phyloP scores from a whole-genome alignment of 2,888 invertebrate species.

The Ommatoiulus sabulosus region DNA sequence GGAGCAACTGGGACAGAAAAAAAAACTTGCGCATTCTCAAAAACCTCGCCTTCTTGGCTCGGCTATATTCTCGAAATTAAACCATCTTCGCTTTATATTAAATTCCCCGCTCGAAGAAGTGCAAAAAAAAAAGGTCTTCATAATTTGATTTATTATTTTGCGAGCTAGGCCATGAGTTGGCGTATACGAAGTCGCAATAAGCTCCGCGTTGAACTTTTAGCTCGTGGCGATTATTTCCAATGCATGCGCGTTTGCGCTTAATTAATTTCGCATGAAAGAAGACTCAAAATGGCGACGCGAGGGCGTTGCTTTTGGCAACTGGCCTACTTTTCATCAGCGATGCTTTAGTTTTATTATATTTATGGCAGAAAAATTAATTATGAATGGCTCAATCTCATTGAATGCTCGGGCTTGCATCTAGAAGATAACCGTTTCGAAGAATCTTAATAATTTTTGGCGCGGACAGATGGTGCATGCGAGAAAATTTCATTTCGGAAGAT shows the following conservation, averaged over 20 bases:
- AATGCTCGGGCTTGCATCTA: neutral
- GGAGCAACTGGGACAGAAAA: neutral
- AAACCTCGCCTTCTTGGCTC: neutral
- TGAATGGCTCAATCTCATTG: constrained; percentile 40
- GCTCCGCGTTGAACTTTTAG: neutral
- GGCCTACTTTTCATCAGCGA: neutral
- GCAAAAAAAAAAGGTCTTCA: neutral
- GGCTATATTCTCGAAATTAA: neutral
- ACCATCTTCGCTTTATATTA: constrained; percentile 9
- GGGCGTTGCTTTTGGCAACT: constrained; percentile 41
- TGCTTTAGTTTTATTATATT: constrained; percentile 47
- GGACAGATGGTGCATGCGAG: neutral
- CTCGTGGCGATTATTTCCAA: constrained; percentile 41
- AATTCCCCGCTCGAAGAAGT: neutral
- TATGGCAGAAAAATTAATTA: constrained; percentile 45
- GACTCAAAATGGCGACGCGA: constrained; percentile 41
- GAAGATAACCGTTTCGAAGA: constrained; percentile 9
- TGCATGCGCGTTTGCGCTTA: constrained; percentile 29
- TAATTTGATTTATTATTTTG: constrained; percentile 44
- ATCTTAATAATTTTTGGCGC: constrained; percentile 34
- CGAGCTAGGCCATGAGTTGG: neutral
- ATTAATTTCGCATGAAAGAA: constrained; percentile 48
- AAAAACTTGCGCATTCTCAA: neutral
- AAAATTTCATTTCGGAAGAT: neutral
- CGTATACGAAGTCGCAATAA: neutral